phyloP scores from a whole-genome alignment of 1,140 invertebrate genomes.

The Psilanteris sp. region DNA sequence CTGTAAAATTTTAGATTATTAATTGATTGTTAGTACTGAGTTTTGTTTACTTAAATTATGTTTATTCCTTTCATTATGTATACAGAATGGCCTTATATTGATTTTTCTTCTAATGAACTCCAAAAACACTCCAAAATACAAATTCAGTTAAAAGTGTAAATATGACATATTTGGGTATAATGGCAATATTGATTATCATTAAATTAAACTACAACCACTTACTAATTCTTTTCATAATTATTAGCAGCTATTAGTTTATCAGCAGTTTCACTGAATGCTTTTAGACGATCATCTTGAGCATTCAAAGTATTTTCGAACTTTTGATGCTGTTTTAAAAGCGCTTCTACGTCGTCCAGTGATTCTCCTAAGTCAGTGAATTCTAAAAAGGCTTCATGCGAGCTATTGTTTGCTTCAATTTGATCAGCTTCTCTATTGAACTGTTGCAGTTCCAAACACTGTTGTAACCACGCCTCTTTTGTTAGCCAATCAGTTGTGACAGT shows the following conservation, averaged over 20 bases:
- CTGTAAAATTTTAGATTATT: conserved; percentile 79
- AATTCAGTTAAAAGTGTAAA: no score
- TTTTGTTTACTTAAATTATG: no score
- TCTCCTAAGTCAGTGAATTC: conserved; percentile 93
- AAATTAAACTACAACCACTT: no score
- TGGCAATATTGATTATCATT: no score
- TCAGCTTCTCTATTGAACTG: conserved; percentile 97
- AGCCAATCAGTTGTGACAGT: conserved; percentile 87
- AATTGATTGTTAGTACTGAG: no score
- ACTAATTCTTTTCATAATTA: conserved; percentile 93
- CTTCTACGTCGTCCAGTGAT: conserved; percentile 96
- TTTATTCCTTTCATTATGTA: no score
- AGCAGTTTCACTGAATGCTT: conserved; percentile 91
- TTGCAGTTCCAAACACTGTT: conserved; percentile 92
- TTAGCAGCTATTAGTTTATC: conserved; percentile 89
- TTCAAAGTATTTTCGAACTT: conserved; percentile 96
- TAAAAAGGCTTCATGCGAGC: conserved; percentile 95
- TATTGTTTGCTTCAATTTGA: conserved; percentile 96
- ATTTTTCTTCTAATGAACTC: no score
- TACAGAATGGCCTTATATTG: no score
- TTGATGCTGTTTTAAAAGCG: conserved; percentile 94
- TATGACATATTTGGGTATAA: no score
- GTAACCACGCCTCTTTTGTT: conserved; percentile 90
- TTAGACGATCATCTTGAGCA: conserved; percentile 95
- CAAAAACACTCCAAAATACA: no score